Evolutionary conservation across 2,888 invertebrate genomes (phyloP), one percentile per base, ranked within the genome.

Genomic region (Agonopterix arenella): DNA sequence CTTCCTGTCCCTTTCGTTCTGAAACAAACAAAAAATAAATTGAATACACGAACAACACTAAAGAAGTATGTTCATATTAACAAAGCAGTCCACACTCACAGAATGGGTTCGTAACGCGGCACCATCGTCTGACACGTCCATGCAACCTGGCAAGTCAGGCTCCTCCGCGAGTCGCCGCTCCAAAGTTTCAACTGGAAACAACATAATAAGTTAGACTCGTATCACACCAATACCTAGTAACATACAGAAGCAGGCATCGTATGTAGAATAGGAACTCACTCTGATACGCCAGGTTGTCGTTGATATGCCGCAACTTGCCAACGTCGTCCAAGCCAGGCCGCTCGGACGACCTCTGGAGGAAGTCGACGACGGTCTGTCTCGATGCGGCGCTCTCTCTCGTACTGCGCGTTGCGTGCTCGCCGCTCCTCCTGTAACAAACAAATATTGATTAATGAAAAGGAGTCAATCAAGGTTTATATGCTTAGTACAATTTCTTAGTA

Each of bases 391-490:
- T 75, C 73, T 38, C 70, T 63, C 50, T 78, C 78, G 44, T 79
- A 80, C 4, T 61, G 67, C 0, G 78, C 73, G 36, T 78, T 79
- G 8, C 78, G 68, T 1, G 74, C 73, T 2, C 76, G 70, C 1
- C 70, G 55, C 48, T 80, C 70, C 38, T 64, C 68, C 78, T 80
- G 44, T 8, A 36, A 44, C 36, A 52, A 50, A 41, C 11, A 46
- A 10, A n/a, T 40, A 40, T 9, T 40, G n/a, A 40, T 38, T 18
- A 4, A 28, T 28, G 7, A 28, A 5, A 28, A 28, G 28, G 28
- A 28, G 7, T 7, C 28, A 7, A 18, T 2, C 3, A 18, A 1
- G 38, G n/a, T 10, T 38, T 18, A 3, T 18, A 2, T 18, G 2
- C 4, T 18, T 18, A 2, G 2, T 2, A 18, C 3, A 18, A 18